Evolutionary conservation across 2,888 invertebrate genomes (phyloP), one percentile per base, ranked within the genome.

Genomic region (Euplagia quadripunctaria): DNA sequence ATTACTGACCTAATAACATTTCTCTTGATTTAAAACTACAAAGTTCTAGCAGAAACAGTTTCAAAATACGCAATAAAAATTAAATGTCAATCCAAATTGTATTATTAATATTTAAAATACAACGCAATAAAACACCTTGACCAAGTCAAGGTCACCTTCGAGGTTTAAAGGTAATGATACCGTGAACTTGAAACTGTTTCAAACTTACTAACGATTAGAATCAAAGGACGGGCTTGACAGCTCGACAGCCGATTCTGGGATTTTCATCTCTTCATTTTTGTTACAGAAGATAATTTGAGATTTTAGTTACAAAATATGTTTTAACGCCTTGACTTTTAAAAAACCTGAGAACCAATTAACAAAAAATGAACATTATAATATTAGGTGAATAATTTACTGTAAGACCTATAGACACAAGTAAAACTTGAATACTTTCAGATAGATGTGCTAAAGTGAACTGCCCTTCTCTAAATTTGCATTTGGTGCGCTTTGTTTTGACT

Each of bases 101-200:
- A 7, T 43, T 64, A 17, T 64, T 20, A 42, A 52, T 49, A 55
- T 64, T 70, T 52, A 12, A 65, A 63, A 42, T 5, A 16, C 43
- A 64, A 43, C n/a, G 16, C 9, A 6, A 3, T 52, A 8, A 20
- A 51, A 16, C 46, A 41, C 66, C n/a, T 66, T 41, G 49, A 51
- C 4, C 16, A 16, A 46, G 6, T 46, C 65, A 61, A 66, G 49
- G 71, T 61, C 49, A 66, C 71, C 66, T 51, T 42, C 46, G 14
- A 61, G 17, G 31, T 58, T 41, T 61, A 9, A 67, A 43, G 63
- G n/a, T 68, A 68, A 64, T 31, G n/a, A 55, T 64, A 55, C 46
- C 46, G 20, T 68, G 64, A 73, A 69, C 55, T 73, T 69, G 68
- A 73, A 68, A 64, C 64, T 52, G n/a, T 72, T 72, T 55, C 17